These are phyloP conservation scores for Myiozetetes cayanensis DNA, from an alignment of 2,113 vertebrate genomes.

Conservation along the genomic window DNA sequence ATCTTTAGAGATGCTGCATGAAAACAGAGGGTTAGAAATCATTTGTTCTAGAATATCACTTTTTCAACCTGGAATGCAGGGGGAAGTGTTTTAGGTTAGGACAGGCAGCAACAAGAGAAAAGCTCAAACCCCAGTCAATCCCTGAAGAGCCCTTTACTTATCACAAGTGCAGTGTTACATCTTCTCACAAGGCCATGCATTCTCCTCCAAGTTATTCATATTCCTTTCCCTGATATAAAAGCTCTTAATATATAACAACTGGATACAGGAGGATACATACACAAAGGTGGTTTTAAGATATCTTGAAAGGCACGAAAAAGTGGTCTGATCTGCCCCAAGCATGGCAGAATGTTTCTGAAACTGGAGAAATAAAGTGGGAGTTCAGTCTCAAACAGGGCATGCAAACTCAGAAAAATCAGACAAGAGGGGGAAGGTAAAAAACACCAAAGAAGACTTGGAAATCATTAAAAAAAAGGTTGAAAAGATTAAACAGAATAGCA, in stretches of 20 bases:
- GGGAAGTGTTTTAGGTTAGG: neutral
- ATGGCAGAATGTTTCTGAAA: neutral
- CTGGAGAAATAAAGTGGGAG: neutral
- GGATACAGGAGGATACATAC: neutral
- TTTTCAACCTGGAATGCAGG: neutral
- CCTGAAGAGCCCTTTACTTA: neutral
- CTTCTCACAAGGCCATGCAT: neutral
- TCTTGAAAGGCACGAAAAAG: neutral
- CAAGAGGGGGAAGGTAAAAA: neutral
- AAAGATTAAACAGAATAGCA: neutral
- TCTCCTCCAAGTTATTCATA: neutral
- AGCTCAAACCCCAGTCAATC: neutral
- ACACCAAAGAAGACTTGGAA: neutral
- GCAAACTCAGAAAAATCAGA: rapidly evolving
- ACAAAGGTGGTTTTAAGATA: neutral
- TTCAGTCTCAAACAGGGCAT: neutral
- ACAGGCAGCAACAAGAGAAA: neutral
- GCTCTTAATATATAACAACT: neutral
- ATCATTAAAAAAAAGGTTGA: neutral
- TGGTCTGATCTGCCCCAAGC: neutral
- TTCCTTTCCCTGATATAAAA: neutral
- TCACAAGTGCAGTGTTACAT: neutral
- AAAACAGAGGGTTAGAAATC: neutral
- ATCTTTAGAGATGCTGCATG: neutral
- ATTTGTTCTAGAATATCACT: neutral